Evolutionary conservation across 2,113 vertebrate genomes (phyloP), one percentile per base, ranked within the genome.

Genomic region (Gallinago paraguaiae): DNA sequence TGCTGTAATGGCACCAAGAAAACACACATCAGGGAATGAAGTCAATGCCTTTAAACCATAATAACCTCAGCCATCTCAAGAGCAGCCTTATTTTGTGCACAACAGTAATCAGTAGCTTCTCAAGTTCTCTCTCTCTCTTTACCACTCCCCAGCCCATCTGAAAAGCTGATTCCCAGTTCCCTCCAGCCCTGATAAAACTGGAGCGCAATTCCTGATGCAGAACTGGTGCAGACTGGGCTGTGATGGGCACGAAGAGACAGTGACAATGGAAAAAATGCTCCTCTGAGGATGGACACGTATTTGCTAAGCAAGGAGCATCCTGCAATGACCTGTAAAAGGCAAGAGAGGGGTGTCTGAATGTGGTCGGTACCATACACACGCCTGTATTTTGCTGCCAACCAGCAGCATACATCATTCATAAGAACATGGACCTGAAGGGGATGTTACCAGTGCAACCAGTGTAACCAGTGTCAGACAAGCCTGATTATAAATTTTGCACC

Each of bases 341-440:
- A 24, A 24, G 60, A 43, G 27, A 64, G 50, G 15, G 24, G 72
- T 3, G 23, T 15, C 46, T 53, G 27, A 31, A 22, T 2, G 33
- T 18, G 24, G 11, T 24, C 31, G 1, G 2, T 30, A 24, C 19
- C 59, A 30, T 6, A 16, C 11, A 51, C 7, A 11, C 0, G 5
- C 60, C 67, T 41, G 24, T 8, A 7, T 24, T 64, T 33, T 50
- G 31, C 17, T 50, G 31, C 17, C 37, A 50, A 50, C 31, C 15
- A 18, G 65, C 13, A 35, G 33, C 10, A 57, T 28, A 10, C 31
- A 41, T 10, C 3, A 48, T 51, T 74, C 64, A 22, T 7, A 48
- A 37, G 50, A 7, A 67, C 24, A 11, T 2, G 23, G 60, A 82
- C 60, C 25, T 45, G 60, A 28, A 78, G 88, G 39, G 54, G 51